Evolutionary conservation across 2,113 vertebrate genomes (phyloP).

Genomic region (Trogon melanurus): DNA sequence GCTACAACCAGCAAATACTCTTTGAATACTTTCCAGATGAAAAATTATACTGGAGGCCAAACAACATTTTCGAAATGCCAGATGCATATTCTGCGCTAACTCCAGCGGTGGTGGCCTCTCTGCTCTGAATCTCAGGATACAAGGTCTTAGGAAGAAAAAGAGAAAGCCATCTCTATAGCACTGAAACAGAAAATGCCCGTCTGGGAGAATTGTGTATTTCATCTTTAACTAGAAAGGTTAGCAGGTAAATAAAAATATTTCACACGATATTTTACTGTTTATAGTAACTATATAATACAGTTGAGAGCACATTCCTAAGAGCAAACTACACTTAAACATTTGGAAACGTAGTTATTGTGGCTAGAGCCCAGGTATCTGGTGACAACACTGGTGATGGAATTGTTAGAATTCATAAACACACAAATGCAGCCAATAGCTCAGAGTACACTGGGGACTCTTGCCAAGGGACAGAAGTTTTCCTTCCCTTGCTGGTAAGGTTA

Average conservation of each 20-base stretch:
- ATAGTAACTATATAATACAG: not conserved
- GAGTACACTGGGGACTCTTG: slow-evolving; percentile 26
- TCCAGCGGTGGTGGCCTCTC: not conserved
- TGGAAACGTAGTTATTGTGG: slow-evolving; percentile 34
- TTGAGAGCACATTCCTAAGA: not conserved
- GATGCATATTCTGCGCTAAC: not conserved
- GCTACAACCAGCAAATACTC: slow-evolving; percentile 8
- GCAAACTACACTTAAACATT: slow-evolving; percentile 2
- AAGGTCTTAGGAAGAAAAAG: not conserved
- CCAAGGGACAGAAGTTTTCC: slow-evolving; percentile 36
- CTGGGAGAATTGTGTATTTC: not conserved
- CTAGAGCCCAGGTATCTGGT: slow-evolving; percentile 55
- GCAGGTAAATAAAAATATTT: not conserved
- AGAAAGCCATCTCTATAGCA: not conserved
- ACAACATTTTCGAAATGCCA: not conserved
- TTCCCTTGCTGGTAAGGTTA: slow-evolving; percentile 53
- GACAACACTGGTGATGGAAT: not conserved
- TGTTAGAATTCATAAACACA: slow-evolving; percentile 49
- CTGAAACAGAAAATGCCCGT: not conserved
- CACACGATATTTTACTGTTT: not conserved
- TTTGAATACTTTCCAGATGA: slow-evolving; percentile 55
- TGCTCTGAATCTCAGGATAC: not conserved
- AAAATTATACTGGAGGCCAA: slow-evolving; percentile 23
- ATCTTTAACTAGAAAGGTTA: not conserved
- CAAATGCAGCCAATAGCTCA: slow-evolving; percentile 22